These are phyloP conservation scores for Avahi laniger DNA, from an alignment of 2,797 vertebrate genomes.

Conservation along the genomic window DNA sequence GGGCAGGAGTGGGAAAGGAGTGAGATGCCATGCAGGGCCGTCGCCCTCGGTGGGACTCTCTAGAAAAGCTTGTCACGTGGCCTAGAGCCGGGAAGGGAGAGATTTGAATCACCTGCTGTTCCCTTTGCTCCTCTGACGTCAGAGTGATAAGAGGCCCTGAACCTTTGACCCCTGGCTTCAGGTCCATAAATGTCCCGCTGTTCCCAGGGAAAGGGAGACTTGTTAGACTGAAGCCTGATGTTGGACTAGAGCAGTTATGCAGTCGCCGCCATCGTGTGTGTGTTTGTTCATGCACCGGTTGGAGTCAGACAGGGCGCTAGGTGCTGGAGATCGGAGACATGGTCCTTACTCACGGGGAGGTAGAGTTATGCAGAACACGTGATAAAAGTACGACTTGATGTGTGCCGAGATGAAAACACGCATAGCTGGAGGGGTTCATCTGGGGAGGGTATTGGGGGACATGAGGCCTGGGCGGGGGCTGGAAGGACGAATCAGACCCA, in stretches of 20 bases:
- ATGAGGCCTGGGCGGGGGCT: background rate
- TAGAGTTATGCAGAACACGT: background rate
- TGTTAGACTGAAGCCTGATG: background rate
- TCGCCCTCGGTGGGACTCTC: background rate
- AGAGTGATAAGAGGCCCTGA: background rate
- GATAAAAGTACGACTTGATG: fast-evolving
- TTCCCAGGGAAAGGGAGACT: background rate
- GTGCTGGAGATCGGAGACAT: background rate
- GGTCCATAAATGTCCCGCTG: background rate
- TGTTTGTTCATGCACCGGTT: no score
- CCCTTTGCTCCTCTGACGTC: background rate
- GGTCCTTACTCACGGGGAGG: background rate
- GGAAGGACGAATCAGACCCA: background rate
- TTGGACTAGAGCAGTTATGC: background rate
- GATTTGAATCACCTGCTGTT: background rate
- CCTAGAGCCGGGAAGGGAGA: background rate
- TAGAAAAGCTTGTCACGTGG: background rate
- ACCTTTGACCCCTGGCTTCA: background rate
- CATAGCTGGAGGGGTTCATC: background rate
- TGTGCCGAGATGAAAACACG: fast-evolving
- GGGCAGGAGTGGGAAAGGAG: background rate
- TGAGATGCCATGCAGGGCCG: fast-evolving
- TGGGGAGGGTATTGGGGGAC: fast-evolving
- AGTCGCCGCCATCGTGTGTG: background rate
- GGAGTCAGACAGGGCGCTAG: background rate